Conservation (phyloP, 2,888 invertebrate genomes). For the Chorisops tibialis region DNA sequence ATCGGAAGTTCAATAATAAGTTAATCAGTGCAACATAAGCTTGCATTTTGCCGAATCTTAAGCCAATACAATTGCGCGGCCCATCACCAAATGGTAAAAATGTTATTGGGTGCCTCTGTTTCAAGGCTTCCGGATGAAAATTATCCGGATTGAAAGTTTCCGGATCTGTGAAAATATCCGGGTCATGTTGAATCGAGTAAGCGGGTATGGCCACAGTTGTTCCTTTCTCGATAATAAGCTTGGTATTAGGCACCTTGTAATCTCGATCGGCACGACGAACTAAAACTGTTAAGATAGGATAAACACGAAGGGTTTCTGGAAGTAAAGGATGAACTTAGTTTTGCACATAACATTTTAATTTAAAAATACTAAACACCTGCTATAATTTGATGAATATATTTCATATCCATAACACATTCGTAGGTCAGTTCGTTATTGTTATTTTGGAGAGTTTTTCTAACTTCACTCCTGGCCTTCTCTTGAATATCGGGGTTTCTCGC, state of each 20-base stretch:
- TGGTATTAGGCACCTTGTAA: slow-evolving; percentile 42
- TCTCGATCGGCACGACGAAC: slow-evolving; percentile 44
- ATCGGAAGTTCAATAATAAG: slow-evolving; percentile 37
- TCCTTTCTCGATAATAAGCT: slow-evolving; percentile 44
- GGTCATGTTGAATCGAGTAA: slow-evolving; percentile 50
- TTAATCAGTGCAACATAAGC: slow-evolving; percentile 41
- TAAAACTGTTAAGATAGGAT: slow-evolving; percentile 49
- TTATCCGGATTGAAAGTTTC: slow-evolving; percentile 51
- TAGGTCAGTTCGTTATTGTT: slow-evolving; percentile 39
- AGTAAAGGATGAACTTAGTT: not conserved
- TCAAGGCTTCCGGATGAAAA: slow-evolving; percentile 43
- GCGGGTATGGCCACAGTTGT: slow-evolving; percentile 45
- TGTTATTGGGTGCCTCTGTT: slow-evolving; percentile 40
- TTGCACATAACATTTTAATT: not conserved
- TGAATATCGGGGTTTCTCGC: slow-evolving; percentile 42
- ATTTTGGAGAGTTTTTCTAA: slow-evolving; percentile 34
- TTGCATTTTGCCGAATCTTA: slow-evolving; percentile 44
- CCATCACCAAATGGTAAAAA: slow-evolving; percentile 50
- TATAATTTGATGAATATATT: slow-evolving; percentile 43
- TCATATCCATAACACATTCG: slow-evolving; percentile 44
- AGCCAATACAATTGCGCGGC: slow-evolving; percentile 45
- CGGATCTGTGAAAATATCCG: slow-evolving; percentile 51
- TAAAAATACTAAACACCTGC: slow-evolving; percentile 33
- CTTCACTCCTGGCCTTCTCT: slow-evolving; percentile 39
- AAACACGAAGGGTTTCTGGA: slow-evolving; percentile 53